A percentile compares a stretch with the other conserved stretches of the same genome.
phyloP scores from a whole-genome alignment of 2,888 invertebrate species.

The Nowickia ferox region DNA sequence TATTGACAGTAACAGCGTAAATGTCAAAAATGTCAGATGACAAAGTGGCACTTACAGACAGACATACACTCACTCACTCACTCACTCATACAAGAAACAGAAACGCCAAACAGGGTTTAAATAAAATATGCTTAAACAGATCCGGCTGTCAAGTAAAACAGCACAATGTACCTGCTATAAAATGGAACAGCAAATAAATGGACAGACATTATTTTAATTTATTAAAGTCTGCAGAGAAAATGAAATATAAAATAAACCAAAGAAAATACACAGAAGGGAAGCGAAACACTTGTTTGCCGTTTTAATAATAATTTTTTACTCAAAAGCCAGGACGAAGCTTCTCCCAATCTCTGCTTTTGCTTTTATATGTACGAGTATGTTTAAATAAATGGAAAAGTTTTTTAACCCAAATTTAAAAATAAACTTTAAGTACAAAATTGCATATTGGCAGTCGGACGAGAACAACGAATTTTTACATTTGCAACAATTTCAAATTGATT shows the following conservation, averaged over 20 bases:
- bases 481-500: conserved; percentile 57
- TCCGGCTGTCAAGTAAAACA: conserved; percentile 60
- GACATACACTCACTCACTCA: neutral
- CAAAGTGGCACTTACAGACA: conserved; percentile 40
- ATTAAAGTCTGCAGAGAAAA: conserved; percentile 32
- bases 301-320: neutral
- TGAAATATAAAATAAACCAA: conserved; percentile 1
- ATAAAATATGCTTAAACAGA: conserved; percentile 56
- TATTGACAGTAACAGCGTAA: conserved; percentile 70
- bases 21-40: conserved; percentile 65
- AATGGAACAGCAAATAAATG: conserved; percentile 23
- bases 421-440: conserved; percentile 16
- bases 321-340: neutral
- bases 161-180: conserved; percentile 12
- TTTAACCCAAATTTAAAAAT: conserved; percentile 37
- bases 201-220: conserved; percentile 58
- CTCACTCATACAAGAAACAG: neutral
- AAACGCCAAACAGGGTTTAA: conserved; percentile 2
- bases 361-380: too few species aligned
- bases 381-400: conserved; percentile 8
- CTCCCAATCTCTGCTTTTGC: neutral
- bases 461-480: conserved; percentile 35
- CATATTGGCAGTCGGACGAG: neutral
- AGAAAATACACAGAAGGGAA: neutral
- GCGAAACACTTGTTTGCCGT: conserved; percentile 20